phyloP scores from a whole-genome alignment of 2,113 vertebrate species.

The Brachirus orientalis region DNA sequence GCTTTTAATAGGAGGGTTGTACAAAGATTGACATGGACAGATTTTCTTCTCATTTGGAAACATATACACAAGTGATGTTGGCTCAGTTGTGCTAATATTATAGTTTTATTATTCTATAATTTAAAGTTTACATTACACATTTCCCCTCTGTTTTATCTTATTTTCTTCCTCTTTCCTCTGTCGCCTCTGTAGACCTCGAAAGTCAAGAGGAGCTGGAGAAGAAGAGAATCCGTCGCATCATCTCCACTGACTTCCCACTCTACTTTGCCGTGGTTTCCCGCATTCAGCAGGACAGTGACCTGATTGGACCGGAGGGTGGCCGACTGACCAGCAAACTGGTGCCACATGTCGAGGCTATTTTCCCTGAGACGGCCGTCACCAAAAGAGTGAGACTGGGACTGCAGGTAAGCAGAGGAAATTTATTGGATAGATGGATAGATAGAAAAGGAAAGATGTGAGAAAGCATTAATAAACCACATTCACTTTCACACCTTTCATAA shows the following conservation, averaged over 20 bases:
- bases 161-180: neutral
- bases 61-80: too few species aligned
- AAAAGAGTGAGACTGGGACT: conserved; percentile 93
- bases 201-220: conserved; percentile 94
- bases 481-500: neutral
- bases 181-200: conserved; percentile 85
- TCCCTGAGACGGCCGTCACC: conserved; percentile 93
- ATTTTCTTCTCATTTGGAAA: too few species aligned
- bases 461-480: neutral
- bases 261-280: conserved; percentile 98
- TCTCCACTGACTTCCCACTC: conserved; percentile 96
- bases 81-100: neutral
- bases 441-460: neutral
- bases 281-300: conserved; percentile 94
- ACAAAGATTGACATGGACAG: neutral
- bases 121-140: too few species aligned
- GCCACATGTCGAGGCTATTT: conserved; percentile 92
- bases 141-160: neutral
- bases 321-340: conserved; percentile 89
- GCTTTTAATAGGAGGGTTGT: neutral
- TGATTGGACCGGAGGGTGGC: conserved; percentile 93
- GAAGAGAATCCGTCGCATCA: conserved; percentile 93
- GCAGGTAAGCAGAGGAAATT: conserved; percentile 83
- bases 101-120: too few species aligned
- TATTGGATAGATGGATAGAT: neutral